Conservation (phyloP, 1,140 invertebrate genomes). For the Nasonia vitripennis region DNA sequence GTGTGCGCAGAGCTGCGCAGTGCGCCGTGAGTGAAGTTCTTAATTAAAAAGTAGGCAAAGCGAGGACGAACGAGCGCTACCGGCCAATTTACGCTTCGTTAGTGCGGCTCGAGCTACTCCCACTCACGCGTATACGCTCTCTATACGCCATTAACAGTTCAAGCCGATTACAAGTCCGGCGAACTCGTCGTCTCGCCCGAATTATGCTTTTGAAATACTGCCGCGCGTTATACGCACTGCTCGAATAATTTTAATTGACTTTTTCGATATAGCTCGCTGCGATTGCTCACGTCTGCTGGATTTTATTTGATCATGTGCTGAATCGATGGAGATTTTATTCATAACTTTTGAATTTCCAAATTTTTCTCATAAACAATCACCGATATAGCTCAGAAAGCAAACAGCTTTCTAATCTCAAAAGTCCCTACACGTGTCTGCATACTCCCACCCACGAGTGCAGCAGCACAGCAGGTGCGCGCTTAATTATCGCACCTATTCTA, state of each 20-base stretch:
- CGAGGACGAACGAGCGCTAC: constrained; percentile 25
- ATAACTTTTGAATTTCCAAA: too few relatives aligned
- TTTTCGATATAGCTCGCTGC: too few relatives aligned
- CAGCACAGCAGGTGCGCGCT: too few relatives aligned
- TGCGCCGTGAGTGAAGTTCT: constrained; percentile 3
- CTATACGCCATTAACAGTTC: constrained; percentile 7
- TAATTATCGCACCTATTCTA: too few relatives aligned
- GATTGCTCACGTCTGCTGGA: background rate
- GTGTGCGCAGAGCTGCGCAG: background rate
- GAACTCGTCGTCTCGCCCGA: background rate
- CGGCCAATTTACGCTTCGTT: constrained; percentile 31
- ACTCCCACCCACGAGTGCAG: too few relatives aligned
- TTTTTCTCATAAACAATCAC: too few relatives aligned
- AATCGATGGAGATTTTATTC: too few relatives aligned
- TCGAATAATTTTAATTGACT: too few relatives aligned
- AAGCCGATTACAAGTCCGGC: constrained; percentile 30
- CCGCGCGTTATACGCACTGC: background rate
- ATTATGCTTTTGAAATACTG: constrained; percentile 5
- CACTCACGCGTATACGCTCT: background rate
- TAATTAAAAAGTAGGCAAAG: constrained; percentile 44
- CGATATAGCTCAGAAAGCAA: too few relatives aligned
- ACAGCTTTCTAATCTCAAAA: too few relatives aligned
- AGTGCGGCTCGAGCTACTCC: constrained; percentile 7
- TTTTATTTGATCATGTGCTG: too few relatives aligned
- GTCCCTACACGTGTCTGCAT: too few relatives aligned